Evolutionary conservation across 2,113 vertebrate species (phyloP).

Genomic region (Shinisaurus crocodilurus): DNA sequence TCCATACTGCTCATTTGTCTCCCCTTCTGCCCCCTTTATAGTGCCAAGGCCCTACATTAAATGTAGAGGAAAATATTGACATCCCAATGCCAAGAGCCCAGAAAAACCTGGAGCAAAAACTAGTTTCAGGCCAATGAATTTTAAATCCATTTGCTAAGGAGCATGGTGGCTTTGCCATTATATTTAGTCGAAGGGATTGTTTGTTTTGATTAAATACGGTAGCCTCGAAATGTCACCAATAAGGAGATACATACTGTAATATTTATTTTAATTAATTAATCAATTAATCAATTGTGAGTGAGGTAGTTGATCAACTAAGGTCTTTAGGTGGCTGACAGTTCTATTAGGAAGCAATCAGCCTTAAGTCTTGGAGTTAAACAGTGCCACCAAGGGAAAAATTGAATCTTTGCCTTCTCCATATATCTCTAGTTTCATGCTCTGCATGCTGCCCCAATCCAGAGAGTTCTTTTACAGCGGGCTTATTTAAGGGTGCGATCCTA

Average conservation of each 20-base stretch:
- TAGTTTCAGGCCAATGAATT: not conserved
- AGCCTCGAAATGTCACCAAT: not conserved
- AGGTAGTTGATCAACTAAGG: conserved; percentile 5
- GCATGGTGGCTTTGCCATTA: not conserved
- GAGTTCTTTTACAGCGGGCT: not conserved
- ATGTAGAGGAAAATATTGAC: not conserved
- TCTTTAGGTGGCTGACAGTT: not conserved
- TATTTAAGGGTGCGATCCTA: not conserved
- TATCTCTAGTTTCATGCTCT: not conserved
- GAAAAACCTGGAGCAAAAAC: too few relatives aligned
- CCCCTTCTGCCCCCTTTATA: not conserved
- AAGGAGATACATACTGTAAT: not conserved
- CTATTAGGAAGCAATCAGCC: conserved; percentile 8
- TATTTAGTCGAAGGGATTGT: not conserved
- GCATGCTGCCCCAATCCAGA: not conserved
- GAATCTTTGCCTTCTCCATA: not conserved
- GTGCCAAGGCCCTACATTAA: not conserved
- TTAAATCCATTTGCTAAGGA: not conserved
- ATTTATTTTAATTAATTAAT: conserved; percentile 11
- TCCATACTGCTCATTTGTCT: not conserved
- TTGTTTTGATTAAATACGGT: not conserved
- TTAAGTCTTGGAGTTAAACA: not conserved
- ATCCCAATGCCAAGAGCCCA: not conserved
- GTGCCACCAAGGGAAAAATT: not conserved
- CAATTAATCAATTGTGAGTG: not conserved